phyloP scores from a whole-genome alignment of 2,888 invertebrate species.

The Trilocha varians region DNA sequence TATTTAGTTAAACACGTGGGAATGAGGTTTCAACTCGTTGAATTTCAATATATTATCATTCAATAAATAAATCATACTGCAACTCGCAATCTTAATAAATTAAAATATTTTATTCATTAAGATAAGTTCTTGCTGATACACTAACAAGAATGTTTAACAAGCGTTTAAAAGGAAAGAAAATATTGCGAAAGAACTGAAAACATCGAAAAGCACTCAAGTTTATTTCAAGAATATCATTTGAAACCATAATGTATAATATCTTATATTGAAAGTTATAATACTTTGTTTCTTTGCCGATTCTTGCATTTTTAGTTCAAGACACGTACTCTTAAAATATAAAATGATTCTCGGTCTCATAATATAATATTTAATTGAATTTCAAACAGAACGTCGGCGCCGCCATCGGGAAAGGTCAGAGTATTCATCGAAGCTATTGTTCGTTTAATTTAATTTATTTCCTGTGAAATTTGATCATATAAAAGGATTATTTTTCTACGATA shows the following conservation, averaged over 20 bases:
- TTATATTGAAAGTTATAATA: background rate
- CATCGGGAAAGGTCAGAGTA: background rate
- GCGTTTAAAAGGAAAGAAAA: too few species aligned
- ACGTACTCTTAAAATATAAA: background rate
- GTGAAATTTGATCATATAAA: background rate
- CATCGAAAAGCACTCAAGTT: too few species aligned
- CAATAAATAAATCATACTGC: too few species aligned
- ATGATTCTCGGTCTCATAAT: background rate
- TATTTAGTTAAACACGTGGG: too few species aligned
- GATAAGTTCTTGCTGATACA: too few species aligned
- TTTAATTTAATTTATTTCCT: background rate
- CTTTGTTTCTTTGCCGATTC: background rate
- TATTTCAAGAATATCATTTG: too few species aligned
- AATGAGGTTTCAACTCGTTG: too few species aligned
- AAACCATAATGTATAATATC: background rate
- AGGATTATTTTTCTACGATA: background rate
- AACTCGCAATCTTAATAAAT: too few species aligned
- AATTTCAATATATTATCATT: too few species aligned
- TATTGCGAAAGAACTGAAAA: too few species aligned
- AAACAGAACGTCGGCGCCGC: background rate
- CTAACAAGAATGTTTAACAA: too few species aligned
- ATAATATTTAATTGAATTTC: background rate
- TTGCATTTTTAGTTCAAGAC: background rate
- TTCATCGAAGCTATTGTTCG: background rate
- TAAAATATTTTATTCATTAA: too few species aligned